A percentile compares a stretch with the other conserved stretches of the same genome.
Evolutionary conservation across 1,140 invertebrate genomes (phyloP).

Genomic region (Drosophila orosa): DNA sequence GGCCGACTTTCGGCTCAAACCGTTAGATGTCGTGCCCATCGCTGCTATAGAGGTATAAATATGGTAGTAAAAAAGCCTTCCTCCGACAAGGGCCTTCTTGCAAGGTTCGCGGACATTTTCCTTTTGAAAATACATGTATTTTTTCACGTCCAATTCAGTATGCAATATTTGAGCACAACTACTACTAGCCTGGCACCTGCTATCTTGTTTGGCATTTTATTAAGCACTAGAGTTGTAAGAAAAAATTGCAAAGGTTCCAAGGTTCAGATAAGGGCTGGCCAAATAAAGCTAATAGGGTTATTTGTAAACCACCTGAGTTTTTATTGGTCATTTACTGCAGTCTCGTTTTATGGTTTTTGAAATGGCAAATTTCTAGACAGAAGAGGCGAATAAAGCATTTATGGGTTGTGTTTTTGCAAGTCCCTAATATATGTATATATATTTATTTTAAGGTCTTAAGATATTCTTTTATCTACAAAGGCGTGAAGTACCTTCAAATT

Average conservation of each 20-base stretch:
- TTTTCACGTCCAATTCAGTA: constrained; percentile 32
- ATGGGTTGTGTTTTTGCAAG: neutral
- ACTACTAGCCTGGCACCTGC: constrained; percentile 1
- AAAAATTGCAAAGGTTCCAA: constrained; percentile 5
- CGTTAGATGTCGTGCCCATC: too few species aligned
- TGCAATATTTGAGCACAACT: constrained; percentile 23
- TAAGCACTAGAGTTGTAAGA: neutral
- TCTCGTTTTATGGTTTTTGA: neutral
- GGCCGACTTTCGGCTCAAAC: too few species aligned
- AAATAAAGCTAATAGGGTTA: constrained; percentile 30
- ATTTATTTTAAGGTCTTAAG: too few species aligned
- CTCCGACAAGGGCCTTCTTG: constrained; percentile 1
- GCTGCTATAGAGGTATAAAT: neutral
- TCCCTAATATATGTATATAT: neutral
- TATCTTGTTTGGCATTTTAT: constrained; percentile 1
- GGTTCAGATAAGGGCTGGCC: constrained; percentile 6
- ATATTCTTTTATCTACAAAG: too few species aligned
- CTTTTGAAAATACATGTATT: constrained; percentile 3
- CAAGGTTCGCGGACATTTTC: neutral
- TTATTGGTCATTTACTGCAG: neutral
- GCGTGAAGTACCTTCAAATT: too few species aligned
- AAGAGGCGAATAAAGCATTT: neutral
- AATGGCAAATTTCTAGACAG: neutral
- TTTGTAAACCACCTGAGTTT: neutral
- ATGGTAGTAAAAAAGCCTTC: neutral